Evolutionary conservation across 2,888 invertebrate genomes (phyloP), one percentile per base, ranked within the genome.

Genomic region (Phymatocera aterrima): DNA sequence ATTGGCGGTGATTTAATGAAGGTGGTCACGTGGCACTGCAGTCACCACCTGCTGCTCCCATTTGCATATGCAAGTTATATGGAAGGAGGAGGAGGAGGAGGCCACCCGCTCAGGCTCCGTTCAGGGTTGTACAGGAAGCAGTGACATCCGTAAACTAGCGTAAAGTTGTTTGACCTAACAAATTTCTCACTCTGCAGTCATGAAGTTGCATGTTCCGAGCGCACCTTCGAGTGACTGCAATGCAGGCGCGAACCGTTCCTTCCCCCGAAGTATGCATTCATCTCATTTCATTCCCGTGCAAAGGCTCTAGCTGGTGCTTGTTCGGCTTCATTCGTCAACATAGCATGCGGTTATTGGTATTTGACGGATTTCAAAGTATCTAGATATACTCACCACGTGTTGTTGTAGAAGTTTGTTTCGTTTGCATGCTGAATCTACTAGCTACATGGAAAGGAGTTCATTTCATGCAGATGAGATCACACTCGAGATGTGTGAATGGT

Each of bases 1-100:
- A n/a, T 31, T 51, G 60, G 74, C 79, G 78, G 77, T 79, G 80
- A 80, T 78, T 81, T 81, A 79, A 81, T 72, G 79, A 81, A 43
- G 12, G 40, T 31, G 43, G 31, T 78, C 82, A 74, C 80, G 77
- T 81, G 78, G 79, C 79, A 77, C n/a, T 18, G 75, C n/a, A 37
- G 75, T 77, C 77, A 75, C 64, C 78, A 80, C 79, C 81, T 80
- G 79, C 80, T 78, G 77, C 80, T 79, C 43, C 68, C 70, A 81
- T 79, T 79, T 80, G 51, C 79, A 79, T 78, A 54, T 54, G 31
- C 64, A 51, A 78, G 54, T 72, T 72, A 72, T 72, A 48, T 18
- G 18, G 24, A 51, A 72, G n/a, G 10, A 48, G 6, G 34, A 24
- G 28, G 46, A 34, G 24, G 72, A 72, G n/a, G 10, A 48, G 6